Evolutionary conservation across 92 coral and sea anemone genomes (phyloP).

Genomic region (Epizoanthus illoricatus): DNA sequence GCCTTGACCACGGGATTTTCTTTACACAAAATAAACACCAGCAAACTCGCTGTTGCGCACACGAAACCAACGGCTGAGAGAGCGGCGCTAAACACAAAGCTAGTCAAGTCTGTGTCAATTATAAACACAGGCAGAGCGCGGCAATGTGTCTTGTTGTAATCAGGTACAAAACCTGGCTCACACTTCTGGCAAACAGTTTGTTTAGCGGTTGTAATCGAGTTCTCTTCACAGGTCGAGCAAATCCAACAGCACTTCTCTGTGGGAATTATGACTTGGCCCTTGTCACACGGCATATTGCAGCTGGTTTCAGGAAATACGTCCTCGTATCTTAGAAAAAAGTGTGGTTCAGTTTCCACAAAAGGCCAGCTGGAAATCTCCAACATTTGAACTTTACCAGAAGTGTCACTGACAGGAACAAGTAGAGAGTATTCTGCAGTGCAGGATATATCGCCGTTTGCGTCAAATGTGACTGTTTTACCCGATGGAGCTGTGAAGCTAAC

Average conservation of each 20-base stretch:
- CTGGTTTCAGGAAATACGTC: slow-evolving; percentile 35
- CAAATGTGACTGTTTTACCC: slow-evolving; percentile 42
- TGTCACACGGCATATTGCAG: slow-evolving; percentile 46
- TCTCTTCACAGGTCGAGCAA: slow-evolving; percentile 49
- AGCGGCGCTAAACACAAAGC: slow-evolving; percentile 18
- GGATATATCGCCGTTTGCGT: slow-evolving; percentile 49
- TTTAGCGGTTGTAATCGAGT: slow-evolving; percentile 35
- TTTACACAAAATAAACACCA: slow-evolving; percentile 5
- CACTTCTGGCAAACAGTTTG: slow-evolving; percentile 54
- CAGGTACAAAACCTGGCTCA: slow-evolving; percentile 44
- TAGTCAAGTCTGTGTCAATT: slow-evolving; percentile 19
- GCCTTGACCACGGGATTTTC: slow-evolving; percentile 44
- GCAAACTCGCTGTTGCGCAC: slow-evolving; percentile 23
- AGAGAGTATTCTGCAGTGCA: slow-evolving; percentile 45
- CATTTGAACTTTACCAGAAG: slow-evolving; percentile 10
- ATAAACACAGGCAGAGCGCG: slow-evolving; percentile 29
- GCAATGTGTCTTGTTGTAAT: slow-evolving; percentile 31
- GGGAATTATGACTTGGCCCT: slow-evolving; percentile 27
- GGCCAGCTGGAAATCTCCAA: slow-evolving; percentile 16
- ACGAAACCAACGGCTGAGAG: slow-evolving; percentile 30
- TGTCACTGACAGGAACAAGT: slow-evolving; percentile 29
- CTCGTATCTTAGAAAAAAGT: slow-evolving; percentile 11
- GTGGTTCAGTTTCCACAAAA: not conserved
- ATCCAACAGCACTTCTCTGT: slow-evolving; percentile 56
- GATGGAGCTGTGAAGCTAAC: slow-evolving; percentile 15